Conservation (phyloP, 2,113 vertebrate species). For the Balaenoptera acutorostrata region DNA sequence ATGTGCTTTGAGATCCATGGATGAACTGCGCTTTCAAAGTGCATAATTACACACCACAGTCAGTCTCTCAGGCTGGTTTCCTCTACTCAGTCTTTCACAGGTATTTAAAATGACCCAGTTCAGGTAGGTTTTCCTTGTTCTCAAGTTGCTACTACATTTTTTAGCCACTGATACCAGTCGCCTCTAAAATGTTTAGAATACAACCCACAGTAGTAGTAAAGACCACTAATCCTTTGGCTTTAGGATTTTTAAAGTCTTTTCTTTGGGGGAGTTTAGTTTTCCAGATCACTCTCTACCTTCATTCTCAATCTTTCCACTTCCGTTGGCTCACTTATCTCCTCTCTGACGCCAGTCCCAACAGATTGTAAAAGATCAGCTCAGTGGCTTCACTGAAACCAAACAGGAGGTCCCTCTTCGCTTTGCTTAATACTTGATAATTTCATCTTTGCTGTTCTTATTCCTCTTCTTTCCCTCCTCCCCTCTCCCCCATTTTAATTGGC, state of each 20-base stretch:
- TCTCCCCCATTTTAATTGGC: conserved; percentile 5
- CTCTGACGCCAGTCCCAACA: background rate
- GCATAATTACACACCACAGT: conserved; percentile 45
- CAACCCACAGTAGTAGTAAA: background rate
- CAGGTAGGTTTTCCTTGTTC: conserved; percentile 45
- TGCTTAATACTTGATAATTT: conserved; percentile 27
- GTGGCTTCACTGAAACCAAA: background rate
- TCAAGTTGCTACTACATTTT: conserved; percentile 29
- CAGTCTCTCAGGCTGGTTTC: conserved; percentile 10
- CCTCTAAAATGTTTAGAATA: conserved; percentile 24
- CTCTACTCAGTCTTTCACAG: conserved; percentile 44
- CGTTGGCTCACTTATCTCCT: background rate
- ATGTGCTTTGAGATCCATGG: conserved; percentile 48
- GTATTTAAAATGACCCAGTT: conserved; percentile 38
- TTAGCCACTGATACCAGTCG: conserved; percentile 17
- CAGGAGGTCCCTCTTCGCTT: background rate
- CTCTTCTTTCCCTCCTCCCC: background rate
- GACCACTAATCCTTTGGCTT: conserved; percentile 8
- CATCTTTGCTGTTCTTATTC: background rate
- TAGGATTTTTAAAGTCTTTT: conserved; percentile 26
- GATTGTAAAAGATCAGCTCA: conserved; percentile 4
- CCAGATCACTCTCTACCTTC: background rate
- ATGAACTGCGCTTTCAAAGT: conserved; percentile 45
- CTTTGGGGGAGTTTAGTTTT: conserved; percentile 15
- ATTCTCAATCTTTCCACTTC: conserved; percentile 29